phyloP scores from a whole-genome alignment of 2,797 vertebrate genomes.

The Dicrostonyx torquatus region DNA sequence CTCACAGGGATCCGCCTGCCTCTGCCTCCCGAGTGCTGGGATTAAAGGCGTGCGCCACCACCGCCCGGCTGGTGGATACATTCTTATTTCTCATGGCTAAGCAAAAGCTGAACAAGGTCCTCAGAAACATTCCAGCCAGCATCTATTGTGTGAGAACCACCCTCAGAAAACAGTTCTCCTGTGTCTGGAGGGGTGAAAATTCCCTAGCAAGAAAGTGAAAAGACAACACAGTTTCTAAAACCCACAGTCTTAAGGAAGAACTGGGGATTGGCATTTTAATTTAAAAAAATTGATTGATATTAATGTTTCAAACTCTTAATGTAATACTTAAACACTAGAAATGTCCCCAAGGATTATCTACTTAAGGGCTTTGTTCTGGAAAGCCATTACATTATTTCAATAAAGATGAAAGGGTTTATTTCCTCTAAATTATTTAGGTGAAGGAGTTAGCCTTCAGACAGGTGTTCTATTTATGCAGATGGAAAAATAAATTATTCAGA shows the following conservation, averaged over 20 bases:
- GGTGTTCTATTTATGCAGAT: slow-evolving; percentile 92
- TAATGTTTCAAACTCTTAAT: slow-evolving; percentile 76
- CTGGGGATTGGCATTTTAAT: slow-evolving; percentile 47
- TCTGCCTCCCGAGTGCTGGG: too few relatives aligned
- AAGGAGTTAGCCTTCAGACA: slow-evolving; percentile 89
- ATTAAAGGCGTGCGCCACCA: too few relatives aligned
- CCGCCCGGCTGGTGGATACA: not conserved
- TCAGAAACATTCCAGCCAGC: not conserved
- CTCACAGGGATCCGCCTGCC: too few relatives aligned
- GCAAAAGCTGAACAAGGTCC: not conserved
- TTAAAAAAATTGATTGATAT: slow-evolving; percentile 53
- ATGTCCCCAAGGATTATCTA: slow-evolving; percentile 73
- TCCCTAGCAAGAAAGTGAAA: slow-evolving; percentile 15
- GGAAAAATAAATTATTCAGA: slow-evolving; percentile 92
- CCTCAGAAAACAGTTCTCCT: not conserved
- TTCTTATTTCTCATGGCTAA: slow-evolving; percentile 39
- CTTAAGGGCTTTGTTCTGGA: slow-evolving; percentile 81
- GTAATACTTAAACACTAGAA: slow-evolving; percentile 70
- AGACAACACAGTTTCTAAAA: not conserved
- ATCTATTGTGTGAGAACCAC: not conserved
- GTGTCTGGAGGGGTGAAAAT: not conserved
- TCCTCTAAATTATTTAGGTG: slow-evolving; percentile 91
- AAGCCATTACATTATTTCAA: slow-evolving; percentile 87
- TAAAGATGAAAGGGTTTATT: slow-evolving; percentile 87
- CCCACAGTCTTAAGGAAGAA: not conserved